Evolutionary conservation across 2,113 vertebrate species (phyloP).

Genomic region (Perccottus glenii): DNA sequence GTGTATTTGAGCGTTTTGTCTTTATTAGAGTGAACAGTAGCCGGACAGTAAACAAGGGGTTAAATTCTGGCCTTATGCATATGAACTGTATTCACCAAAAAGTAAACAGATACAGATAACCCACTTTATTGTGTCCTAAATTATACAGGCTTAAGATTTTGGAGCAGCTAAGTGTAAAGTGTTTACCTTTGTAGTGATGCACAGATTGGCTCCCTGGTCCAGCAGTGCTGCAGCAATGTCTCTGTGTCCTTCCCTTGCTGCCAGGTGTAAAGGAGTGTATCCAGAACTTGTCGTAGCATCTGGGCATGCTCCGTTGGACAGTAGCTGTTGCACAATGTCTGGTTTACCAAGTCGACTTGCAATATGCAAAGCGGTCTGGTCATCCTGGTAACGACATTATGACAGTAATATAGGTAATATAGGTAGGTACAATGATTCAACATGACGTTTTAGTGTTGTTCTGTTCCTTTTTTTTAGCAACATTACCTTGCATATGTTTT

Average conservation of each 20-base stretch:
- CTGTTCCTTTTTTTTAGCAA: too few species aligned
- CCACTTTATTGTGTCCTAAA: too few species aligned
- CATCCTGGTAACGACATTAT: slow-evolving; percentile 80
- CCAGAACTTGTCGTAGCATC: slow-evolving; percentile 92
- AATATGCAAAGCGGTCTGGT: slow-evolving; percentile 97
- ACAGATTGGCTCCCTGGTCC: slow-evolving; percentile 89
- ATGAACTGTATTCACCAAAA: too few species aligned
- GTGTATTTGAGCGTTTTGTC: too few species aligned
- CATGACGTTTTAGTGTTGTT: too few species aligned
- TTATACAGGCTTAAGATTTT: too few species aligned
- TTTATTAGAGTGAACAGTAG: too few species aligned
- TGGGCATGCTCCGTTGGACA: slow-evolving; percentile 88
- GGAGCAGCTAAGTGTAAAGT: neutral
- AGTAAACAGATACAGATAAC: too few species aligned
- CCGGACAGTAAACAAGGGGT: too few species aligned
- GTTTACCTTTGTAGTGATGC: slow-evolving; percentile 94
- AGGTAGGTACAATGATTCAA: too few species aligned
- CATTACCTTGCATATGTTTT: neutral
- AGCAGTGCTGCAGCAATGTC: slow-evolving; percentile 90
- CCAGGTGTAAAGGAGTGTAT: slow-evolving; percentile 93
- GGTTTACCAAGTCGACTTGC: slow-evolving; percentile 92
- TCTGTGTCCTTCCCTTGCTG: slow-evolving; percentile 91
- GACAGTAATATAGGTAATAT: too few species aligned
- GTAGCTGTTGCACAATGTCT: slow-evolving; percentile 92
- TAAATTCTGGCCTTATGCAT: too few species aligned